Percentiles rank a stretch among this genome's conserved stretches.
phyloP scores from a whole-genome alignment of 2,113 vertebrate species.

The Psittacus erithacus region DNA sequence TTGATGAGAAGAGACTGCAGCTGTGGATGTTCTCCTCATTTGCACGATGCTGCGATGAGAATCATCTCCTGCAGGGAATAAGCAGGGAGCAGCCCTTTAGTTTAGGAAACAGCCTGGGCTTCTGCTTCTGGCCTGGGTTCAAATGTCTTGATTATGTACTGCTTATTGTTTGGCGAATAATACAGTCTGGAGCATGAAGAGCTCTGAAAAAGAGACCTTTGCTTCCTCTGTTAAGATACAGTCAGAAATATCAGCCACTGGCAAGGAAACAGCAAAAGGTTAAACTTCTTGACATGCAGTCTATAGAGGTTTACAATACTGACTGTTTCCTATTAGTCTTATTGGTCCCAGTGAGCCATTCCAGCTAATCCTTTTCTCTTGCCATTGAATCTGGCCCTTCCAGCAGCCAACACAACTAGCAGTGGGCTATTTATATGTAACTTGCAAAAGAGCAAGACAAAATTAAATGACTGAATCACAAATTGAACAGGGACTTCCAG shows the following conservation, averaged over 20 bases:
- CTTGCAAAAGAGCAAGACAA: neutral
- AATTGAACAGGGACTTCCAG: neutral
- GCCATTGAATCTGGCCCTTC: constrained; percentile 4
- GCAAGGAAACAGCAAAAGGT: constrained; percentile 1
- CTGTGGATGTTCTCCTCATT: neutral
- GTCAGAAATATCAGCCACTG: neutral
- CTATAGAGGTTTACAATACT: neutral
- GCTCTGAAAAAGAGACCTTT: neutral
- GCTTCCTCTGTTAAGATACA: neutral
- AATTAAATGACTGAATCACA: neutral
- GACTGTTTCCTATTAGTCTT: constrained; percentile 13
- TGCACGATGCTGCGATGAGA: neutral
- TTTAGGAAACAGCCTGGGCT: neutral
- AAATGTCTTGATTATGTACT: constrained; percentile 23
- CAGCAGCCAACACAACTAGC: neutral
- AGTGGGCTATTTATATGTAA: neutral
- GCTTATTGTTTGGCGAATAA: neutral
- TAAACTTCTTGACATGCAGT: neutral
- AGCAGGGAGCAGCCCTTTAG: neutral
- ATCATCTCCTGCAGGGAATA: neutral
- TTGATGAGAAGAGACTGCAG: neutral
- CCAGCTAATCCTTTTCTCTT: neutral
- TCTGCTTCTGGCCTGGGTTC: neutral
- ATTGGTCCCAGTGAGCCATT: neutral
- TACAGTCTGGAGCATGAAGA: neutral